phyloP scores from a whole-genome alignment of 2,113 vertebrate genomes.

The Eptesicus fuscus region DNA sequence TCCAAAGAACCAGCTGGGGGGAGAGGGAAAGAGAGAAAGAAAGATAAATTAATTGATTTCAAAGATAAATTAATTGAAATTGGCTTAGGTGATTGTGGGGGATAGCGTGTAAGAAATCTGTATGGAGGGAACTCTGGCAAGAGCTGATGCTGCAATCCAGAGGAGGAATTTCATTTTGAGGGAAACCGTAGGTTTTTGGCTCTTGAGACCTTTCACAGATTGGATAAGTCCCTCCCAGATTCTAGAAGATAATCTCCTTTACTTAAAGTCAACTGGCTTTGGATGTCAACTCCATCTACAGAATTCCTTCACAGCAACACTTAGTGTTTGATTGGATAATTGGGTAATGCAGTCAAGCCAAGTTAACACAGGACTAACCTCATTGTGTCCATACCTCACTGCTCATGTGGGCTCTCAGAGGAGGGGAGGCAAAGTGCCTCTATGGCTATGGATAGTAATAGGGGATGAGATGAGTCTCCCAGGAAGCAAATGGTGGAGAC shows the following conservation, averaged over 20 bases:
- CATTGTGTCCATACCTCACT: background rate
- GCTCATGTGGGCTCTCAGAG: background rate
- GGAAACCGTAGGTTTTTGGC: background rate
- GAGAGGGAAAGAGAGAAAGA: background rate
- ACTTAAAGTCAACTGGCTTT: background rate
- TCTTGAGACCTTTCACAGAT: background rate
- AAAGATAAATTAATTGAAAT: too few relatives aligned
- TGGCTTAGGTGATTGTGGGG: background rate
- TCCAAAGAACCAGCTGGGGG: background rate
- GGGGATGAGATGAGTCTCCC: background rate
- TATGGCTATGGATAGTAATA: background rate
- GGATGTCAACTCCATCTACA: background rate
- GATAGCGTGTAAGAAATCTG: background rate
- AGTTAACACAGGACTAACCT: background rate
- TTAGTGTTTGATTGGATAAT: background rate
- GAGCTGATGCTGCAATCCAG: background rate
- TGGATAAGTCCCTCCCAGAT: background rate
- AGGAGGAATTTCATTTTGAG: background rate
- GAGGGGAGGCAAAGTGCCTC: too few relatives aligned
- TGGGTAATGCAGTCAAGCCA: background rate
- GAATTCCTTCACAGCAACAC: background rate
- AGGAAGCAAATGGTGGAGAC: background rate
- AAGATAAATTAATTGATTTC: background rate
- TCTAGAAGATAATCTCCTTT: background rate
- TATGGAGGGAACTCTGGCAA: background rate